Conservation (phyloP, 2,888 invertebrate species). For the Macrophya annulata region DNA sequence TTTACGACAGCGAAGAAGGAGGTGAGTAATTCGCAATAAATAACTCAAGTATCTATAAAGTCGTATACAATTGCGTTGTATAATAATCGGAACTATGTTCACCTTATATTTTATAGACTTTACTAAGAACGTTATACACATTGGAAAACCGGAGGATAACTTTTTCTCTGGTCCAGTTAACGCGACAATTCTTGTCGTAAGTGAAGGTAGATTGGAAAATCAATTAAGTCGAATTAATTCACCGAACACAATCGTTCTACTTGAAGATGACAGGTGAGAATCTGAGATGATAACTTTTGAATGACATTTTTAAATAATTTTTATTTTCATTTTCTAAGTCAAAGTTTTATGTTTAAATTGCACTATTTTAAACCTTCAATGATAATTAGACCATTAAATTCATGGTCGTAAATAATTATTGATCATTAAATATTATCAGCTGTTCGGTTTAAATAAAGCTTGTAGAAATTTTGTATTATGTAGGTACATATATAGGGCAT, state of each 20-base stretch:
- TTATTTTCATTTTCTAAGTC: background rate
- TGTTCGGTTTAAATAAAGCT: background rate
- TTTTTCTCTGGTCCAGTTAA: constrained; percentile 69
- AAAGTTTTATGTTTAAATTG: background rate
- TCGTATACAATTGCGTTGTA: background rate
- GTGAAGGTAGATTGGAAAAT: constrained; percentile 71
- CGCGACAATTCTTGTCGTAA: constrained; percentile 71
- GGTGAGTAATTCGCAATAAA: constrained; percentile 59
- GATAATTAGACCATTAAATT: background rate
- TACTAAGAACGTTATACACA: constrained; percentile 71
- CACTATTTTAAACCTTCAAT: background rate
- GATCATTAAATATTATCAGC: background rate
- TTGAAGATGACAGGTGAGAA: constrained; percentile 74
- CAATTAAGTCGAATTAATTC: constrained; percentile 68
- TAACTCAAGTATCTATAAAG: background rate
- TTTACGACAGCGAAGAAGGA: constrained; percentile 69
- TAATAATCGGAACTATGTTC: background rate
- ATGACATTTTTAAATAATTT: too few species aligned
- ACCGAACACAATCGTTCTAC: constrained; percentile 69
- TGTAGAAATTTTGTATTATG: too few species aligned
- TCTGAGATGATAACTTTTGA: constrained; percentile 66
- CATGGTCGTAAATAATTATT: background rate
- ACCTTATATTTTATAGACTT: constrained; percentile 63
- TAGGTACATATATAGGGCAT: too few species aligned
- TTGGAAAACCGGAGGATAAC: constrained; percentile 70